Evolutionary conservation across 2,888 invertebrate species (phyloP), one percentile per base, ranked within the genome.

Genomic region (Campoplex nolae): DNA sequence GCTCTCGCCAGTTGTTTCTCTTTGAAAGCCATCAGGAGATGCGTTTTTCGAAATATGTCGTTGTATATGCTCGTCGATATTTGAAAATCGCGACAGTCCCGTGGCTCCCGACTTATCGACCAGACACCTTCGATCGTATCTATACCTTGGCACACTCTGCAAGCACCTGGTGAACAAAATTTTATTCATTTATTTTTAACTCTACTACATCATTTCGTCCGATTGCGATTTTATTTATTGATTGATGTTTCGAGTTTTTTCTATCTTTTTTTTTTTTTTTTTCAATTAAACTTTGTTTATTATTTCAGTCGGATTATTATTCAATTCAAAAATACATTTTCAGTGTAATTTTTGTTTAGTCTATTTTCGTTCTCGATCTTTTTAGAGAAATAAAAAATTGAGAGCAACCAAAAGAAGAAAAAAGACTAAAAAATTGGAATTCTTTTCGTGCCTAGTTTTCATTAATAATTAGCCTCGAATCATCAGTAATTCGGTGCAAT

Each of bases 81-180:
- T 82, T 90, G 91, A 80, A 93, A 90, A 11, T 93, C 92, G 45
- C 90, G 82, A 86, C 93, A 93, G 35, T 90, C 90, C 16, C 89
- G 89, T 0, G 92, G 91, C 42, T 90, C 90, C 4, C 88, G 90
- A 2, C 91, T 89, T 0, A 92, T 78, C 9, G 91, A 90, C 93
- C 93, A 93, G 9, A 92, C 89, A 8, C 93, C 93, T 70, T 92
- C 89, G 79, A 93, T 92, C 1, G 92, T 92, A 76, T 93, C 93
- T 73, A 91, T 84, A 45, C 93, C 93, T 75, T 92, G 90, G 62
- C 93, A 93, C 11, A 92, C 90, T 88, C 89, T 90, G 86, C 93
- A 93, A 8, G 92, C 87, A 87, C 92, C 92, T 92, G 56, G 32
- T 32, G 13, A 32, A 79, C 4, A 3, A 32, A 13, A 32, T 62